Conservation (phyloP, 2,113 vertebrate species). For the Phyllostomus hastatus region DNA sequence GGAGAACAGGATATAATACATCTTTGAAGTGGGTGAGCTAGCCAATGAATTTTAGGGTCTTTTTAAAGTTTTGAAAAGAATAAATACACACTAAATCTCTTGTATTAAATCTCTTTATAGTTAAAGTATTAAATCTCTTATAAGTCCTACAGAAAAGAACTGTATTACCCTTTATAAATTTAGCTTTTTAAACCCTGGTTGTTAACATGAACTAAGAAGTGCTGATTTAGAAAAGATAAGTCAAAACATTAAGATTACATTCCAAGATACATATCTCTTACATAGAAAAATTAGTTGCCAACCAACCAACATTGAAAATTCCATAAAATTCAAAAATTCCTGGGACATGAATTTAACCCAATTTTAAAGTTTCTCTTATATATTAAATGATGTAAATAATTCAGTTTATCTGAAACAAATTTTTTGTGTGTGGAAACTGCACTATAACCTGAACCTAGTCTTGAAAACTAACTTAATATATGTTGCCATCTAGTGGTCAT, state of each 20-base stretch:
- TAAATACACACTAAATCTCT: not conserved
- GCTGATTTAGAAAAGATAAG: not conserved
- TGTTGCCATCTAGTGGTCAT: constrained; percentile 80
- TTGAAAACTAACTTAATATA: not conserved
- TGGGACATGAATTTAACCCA: not conserved
- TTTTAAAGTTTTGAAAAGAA: not conserved
- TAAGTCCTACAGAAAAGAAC: not conserved
- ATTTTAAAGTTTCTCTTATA: not conserved
- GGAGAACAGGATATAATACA: not conserved
- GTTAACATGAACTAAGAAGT: not conserved
- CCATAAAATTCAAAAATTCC: not conserved
- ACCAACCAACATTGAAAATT: not conserved
- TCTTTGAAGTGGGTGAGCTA: not conserved
- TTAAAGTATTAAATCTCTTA: not conserved
- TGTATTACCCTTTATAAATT: not conserved
- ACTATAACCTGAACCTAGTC: not conserved
- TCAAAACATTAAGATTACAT: not conserved
- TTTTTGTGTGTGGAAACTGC: not conserved
- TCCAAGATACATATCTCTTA: too few species aligned
- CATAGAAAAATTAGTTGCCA: not conserved
- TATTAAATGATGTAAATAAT: not conserved
- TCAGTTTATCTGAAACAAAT: not conserved
- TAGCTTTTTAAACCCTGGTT: not conserved
- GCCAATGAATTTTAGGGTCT: not conserved
- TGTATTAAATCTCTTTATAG: not conserved